Evolutionary conservation across 64 coral and sea anemone genomes (phyloP), one percentile per base, ranked within the genome.

Genomic region (Dendronephthya gigantea): DNA sequence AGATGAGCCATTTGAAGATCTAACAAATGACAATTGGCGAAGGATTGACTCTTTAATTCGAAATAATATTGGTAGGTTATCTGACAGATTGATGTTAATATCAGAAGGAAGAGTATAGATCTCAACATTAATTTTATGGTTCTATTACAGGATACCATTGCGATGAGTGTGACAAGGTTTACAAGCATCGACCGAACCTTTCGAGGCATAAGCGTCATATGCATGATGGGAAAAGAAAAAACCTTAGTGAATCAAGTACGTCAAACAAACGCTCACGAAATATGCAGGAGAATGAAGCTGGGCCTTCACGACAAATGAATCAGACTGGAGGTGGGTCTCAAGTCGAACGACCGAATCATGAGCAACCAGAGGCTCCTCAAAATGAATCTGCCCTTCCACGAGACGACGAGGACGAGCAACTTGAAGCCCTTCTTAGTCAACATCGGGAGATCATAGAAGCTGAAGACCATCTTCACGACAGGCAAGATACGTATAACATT

Each of bases 401-500:
- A 9, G 51, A 3, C 4, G 51, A 58, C 19, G 55, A 62, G 25
- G 55, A 62, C 1, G 30, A 34, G 30, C 29, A 79, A 33, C 36
- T 79, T 4, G 32, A 79, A 34, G 72, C 30, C 9, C 11, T 79
- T 4, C 72, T 79, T 36, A 8, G 14, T 7, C 72, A 39, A 2
- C 36, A 79, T 19, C 72, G 72, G 2, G 15, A 29, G 15, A 39
- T 79, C 8, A 79, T 79, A 29, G 8, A 79, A 0, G 72, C 72
- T 10, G 72, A 19, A 34, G 9, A 79, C 36, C 72, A 33, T 33
- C 22, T 79, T 36, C 72, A 79, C 36, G 2, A 34, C 72, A 79
- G 72, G 72, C 72, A 39, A 79, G 72, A 79, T 33, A 19, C 22
- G 34, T 79, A 33, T 39, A 79, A 79, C 17, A 79, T 79, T 79